Conservation (phyloP, 2,797 vertebrate species). For the Carapus acus region DNA sequence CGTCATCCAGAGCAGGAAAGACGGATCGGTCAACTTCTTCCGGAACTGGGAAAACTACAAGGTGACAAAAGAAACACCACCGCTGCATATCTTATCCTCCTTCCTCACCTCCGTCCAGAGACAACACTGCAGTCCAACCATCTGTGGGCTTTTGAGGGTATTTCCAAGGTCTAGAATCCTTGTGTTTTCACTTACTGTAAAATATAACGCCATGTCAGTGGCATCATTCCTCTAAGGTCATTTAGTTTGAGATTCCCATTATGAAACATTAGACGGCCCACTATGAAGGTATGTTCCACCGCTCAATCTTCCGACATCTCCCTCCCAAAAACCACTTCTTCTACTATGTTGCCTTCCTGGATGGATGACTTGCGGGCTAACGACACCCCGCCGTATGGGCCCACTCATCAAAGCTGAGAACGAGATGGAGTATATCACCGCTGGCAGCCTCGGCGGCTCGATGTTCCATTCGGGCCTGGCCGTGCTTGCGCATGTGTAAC, state of each 20-base stretch:
- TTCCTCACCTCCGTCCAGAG: conserved; percentile 24
- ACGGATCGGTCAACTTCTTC: conserved; percentile 96
- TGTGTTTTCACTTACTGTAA: conserved; percentile 56
- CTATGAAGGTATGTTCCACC: conserved; percentile 59
- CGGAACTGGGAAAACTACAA: conserved; percentile 98
- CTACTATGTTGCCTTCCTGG: conserved; percentile 54
- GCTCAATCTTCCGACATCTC: conserved; percentile 51
- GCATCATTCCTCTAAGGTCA: conserved; percentile 37
- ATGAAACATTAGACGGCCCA: conserved; percentile 57
- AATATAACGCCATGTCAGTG: conserved; percentile 57
- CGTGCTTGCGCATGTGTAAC: conserved; percentile 55
- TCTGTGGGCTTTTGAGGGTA: conserved; percentile 31
- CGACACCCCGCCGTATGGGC: conserved; percentile 38
- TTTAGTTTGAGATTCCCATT: conserved; percentile 58
- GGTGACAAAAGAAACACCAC: conserved; percentile 69
- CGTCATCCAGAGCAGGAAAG: conserved; percentile 89
- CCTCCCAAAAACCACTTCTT: conserved; percentile 64
- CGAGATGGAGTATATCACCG: conserved; percentile 48
- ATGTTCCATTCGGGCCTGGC: conserved; percentile 50
- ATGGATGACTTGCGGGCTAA: conserved; percentile 41
- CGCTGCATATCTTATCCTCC: conserved; percentile 8
- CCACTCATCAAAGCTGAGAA: conserved; percentile 54
- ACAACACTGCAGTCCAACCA: conserved; percentile 37
- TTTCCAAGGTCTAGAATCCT: conserved; percentile 32
- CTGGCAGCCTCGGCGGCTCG: conserved; percentile 45